phyloP scores from a whole-genome alignment of 92 coral and sea anemone genomes.

The Phymanthus crucifer region DNA sequence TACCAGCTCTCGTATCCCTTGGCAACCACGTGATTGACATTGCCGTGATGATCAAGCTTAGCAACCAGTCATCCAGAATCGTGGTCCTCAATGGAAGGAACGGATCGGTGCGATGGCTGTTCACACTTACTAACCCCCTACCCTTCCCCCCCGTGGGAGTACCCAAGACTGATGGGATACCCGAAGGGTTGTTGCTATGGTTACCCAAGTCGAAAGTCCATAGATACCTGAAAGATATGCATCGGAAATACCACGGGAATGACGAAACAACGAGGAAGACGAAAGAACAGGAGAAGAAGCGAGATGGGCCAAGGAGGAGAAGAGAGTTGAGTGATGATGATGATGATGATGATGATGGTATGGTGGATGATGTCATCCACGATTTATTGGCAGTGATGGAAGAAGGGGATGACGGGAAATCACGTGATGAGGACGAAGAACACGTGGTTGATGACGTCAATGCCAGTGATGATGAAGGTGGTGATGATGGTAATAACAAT shows the following conservation, averaged over 20 bases:
- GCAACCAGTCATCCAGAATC: slow-evolving; percentile 50
- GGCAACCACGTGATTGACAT: slow-evolving; percentile 52
- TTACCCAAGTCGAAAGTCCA: slow-evolving; percentile 60
- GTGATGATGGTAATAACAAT: neutral
- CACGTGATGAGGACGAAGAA: neutral
- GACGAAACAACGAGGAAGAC: neutral
- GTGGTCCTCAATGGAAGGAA: slow-evolving; percentile 63
- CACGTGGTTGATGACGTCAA: neutral
- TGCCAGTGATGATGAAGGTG: neutral
- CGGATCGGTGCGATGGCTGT: slow-evolving; percentile 56
- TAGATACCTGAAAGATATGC: slow-evolving; percentile 7
- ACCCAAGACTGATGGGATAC: slow-evolving; percentile 20
- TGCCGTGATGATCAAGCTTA: slow-evolving; percentile 46
- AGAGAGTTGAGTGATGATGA: slow-evolving; percentile 8
- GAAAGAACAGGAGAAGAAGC: neutral
- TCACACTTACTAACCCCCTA: slow-evolving; percentile 41
- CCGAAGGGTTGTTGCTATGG: slow-evolving; percentile 72
- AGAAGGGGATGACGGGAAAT: neutral
- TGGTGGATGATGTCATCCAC: neutral
- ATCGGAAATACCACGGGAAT: neutral
- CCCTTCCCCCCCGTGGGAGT: slow-evolving; percentile 66
- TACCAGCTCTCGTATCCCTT: slow-evolving; percentile 38
- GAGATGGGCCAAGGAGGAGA: slow-evolving; percentile 15
- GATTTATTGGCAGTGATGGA: neutral
- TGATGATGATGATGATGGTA: neutral